These are phyloP conservation scores for Temnothorax longispinosus DNA, from an alignment of 1,140 invertebrate species.

Conservation along the genomic window DNA sequence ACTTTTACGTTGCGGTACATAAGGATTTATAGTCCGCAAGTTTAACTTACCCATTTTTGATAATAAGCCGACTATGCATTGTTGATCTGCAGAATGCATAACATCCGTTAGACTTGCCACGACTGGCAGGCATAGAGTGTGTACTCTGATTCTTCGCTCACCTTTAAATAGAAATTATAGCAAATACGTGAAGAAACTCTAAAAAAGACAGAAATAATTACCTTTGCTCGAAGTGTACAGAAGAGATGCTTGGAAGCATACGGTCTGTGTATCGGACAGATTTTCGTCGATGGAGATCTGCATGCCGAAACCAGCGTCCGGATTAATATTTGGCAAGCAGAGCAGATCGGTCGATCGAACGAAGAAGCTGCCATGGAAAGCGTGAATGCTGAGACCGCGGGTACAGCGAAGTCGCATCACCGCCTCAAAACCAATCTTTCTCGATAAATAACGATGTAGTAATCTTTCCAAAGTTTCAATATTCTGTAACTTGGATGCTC, in stretches of 20 bases:
- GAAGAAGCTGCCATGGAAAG: slow-evolving; percentile 99
- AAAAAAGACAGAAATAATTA: slow-evolving; percentile 75
- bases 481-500: slow-evolving; percentile 90
- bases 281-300: slow-evolving; percentile 98
- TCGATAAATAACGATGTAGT: slow-evolving; percentile 95
- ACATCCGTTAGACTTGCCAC: slow-evolving; percentile 94
- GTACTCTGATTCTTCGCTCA: slow-evolving; percentile 98
- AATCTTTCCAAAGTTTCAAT: slow-evolving; percentile 92
- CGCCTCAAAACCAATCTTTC: slow-evolving; percentile 99
- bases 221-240: slow-evolving; percentile 99
- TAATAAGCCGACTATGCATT: slow-evolving; percentile 96
- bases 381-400: slow-evolving; percentile 96
- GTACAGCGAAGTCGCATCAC: slow-evolving; percentile 99
- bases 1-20: not conserved
- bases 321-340: slow-evolving; percentile 98
- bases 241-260: slow-evolving; percentile 99
- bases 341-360: slow-evolving; percentile 98
- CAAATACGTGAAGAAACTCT: not conserved
- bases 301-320: slow-evolving; percentile 99
- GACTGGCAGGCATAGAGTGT: slow-evolving; percentile 97
- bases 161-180: slow-evolving; percentile 85
- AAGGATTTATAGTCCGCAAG: not conserved
- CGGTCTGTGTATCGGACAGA: slow-evolving; percentile 93
- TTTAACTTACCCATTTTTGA: slow-evolving; percentile 95
- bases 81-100: slow-evolving; percentile 96